Evolutionary conservation across 2,797 vertebrate genomes (phyloP).

Genomic region (Falco cherrug): DNA sequence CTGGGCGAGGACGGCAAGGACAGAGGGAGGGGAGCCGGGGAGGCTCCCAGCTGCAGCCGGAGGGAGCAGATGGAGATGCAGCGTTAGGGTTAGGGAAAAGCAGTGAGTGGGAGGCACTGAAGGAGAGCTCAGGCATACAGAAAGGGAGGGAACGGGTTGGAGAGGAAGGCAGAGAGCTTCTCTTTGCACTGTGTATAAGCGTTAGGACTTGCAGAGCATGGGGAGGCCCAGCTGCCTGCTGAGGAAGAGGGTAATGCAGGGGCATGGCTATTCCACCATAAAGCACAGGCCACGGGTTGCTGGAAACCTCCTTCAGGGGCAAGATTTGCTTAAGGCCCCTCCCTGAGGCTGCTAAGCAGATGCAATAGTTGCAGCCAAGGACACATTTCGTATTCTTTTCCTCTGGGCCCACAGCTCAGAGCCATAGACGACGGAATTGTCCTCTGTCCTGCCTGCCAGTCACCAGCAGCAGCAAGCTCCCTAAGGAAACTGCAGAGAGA

Average conservation of each 20-base stretch:
- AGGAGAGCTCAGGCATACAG: not conserved
- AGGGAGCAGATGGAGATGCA: not conserved
- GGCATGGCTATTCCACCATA: not conserved
- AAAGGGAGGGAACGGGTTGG: not conserved
- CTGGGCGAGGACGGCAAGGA: not conserved
- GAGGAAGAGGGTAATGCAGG: not conserved
- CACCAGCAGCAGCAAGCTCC: not conserved
- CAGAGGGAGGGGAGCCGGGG: not conserved
- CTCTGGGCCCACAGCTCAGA: not conserved
- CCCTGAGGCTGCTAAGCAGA: not conserved
- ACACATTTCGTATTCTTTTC: not conserved
- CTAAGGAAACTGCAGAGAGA: not conserved
- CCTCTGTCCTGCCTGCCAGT: not conserved
- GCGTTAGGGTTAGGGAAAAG: not conserved
- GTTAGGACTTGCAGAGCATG: not conserved
- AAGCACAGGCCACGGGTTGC: not conserved
- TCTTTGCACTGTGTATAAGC: not conserved
- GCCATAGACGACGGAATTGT: not conserved
- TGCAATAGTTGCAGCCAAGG: not conserved
- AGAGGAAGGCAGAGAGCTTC: not conserved
- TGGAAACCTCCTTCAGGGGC: not conserved
- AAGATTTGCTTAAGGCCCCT: not conserved
- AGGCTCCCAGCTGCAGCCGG: not conserved
- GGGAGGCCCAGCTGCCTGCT: not conserved
- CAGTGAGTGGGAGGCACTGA: not conserved